phyloP scores from a whole-genome alignment of 2,888 invertebrate genomes.

The Xestia rhomboidea region DNA sequence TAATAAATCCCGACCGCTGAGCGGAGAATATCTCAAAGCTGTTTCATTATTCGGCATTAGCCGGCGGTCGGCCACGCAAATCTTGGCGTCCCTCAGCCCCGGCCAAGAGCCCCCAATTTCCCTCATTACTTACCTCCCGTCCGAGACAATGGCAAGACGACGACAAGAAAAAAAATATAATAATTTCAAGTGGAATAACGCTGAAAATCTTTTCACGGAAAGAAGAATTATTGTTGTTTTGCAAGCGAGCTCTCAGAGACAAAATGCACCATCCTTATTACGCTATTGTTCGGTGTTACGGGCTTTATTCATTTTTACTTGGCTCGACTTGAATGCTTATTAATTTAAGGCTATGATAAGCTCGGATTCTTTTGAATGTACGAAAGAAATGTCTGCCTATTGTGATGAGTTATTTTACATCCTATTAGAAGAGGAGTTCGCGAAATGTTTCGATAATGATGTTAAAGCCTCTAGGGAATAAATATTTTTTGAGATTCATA shows the following conservation, averaged over 20 bases:
- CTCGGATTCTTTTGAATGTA: conserved; percentile 89
- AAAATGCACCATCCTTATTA: conserved; percentile 91
- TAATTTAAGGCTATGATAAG: conserved; percentile 91
- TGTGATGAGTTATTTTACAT: conserved; percentile 88
- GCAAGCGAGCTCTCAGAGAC: conserved; percentile 90
- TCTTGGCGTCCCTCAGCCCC: conserved; percentile 85
- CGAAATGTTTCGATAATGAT: conserved; percentile 70
- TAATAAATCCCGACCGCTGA: conserved; percentile 87
- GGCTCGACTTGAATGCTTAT: conserved; percentile 91
- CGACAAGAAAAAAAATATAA: conserved; percentile 89
- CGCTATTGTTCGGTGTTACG: conserved; percentile 90
- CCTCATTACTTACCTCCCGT: conserved; percentile 90
- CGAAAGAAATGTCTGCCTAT: conserved; percentile 88
- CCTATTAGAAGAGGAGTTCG: conserved; percentile 77
- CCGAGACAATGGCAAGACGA: conserved; percentile 90
- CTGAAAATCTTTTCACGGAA: conserved; percentile 90
- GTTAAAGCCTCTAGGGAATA: conserved; percentile 54
- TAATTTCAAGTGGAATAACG: conserved; percentile 91
- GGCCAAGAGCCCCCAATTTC: conserved; percentile 89
- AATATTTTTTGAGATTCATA: conserved; percentile 39
- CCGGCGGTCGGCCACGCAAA: conserved; percentile 88
- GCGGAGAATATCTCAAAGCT: conserved; percentile 85
- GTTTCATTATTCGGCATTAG: conserved; percentile 90
- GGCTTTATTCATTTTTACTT: conserved; percentile 91
- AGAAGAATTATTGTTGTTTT: conserved; percentile 91